Percentiles rank a stretch among this genome's conserved stretches.
Evolutionary conservation across 2,113 vertebrate species (phyloP).

Genomic region (Todiramphus saurophagus): DNA sequence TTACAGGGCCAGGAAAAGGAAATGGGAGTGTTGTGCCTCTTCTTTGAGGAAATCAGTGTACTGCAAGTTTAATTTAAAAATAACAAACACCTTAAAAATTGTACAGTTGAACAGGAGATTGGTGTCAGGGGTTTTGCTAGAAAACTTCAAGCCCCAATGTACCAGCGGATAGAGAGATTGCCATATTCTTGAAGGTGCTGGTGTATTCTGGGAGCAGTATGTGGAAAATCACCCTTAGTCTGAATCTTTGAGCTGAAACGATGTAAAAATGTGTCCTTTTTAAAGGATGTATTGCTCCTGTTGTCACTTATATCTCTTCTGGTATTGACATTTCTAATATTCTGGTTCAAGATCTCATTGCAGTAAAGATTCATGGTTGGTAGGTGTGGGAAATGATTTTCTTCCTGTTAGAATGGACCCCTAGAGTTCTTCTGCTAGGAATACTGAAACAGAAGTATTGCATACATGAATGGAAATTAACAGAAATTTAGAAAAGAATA

Average conservation of each 20-base stretch:
- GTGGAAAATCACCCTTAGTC: neutral
- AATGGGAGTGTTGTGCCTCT: neutral
- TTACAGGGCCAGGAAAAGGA: constrained; percentile 1
- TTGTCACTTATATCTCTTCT: neutral
- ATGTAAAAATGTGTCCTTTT: neutral
- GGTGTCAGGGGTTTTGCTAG: neutral
- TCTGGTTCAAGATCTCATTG: neutral
- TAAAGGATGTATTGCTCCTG: neutral
- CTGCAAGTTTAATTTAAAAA: constrained; percentile 23
- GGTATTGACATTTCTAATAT: neutral
- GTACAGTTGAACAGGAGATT: neutral
- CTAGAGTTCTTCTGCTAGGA: neutral
- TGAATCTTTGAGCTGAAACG: neutral
- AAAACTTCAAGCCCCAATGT: neutral
- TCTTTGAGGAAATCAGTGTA: neutral
- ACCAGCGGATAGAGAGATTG: neutral
- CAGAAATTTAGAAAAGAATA: neutral
- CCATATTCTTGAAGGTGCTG: neutral
- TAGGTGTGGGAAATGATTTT: neutral
- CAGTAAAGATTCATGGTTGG: neutral
- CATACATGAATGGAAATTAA: neutral
- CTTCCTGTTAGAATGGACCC: neutral
- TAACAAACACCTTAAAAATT: neutral
- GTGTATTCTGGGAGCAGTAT: neutral
- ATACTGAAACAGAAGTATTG: neutral